Conservation (phyloP, 2,888 invertebrate species). For the Synanthedon formicaeformis region DNA sequence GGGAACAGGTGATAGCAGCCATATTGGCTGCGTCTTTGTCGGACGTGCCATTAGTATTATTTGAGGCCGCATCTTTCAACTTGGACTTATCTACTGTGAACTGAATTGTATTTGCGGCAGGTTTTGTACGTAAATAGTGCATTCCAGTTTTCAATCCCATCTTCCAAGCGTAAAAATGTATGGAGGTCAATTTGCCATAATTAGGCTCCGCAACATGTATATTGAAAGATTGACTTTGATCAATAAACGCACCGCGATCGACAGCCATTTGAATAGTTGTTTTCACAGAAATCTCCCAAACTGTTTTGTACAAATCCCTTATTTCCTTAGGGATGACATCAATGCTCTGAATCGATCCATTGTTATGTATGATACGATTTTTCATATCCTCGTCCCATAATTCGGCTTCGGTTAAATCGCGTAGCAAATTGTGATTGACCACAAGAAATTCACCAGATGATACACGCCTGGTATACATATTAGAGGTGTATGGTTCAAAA, state of each 20-base stretch:
- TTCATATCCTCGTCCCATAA: constrained; percentile 98
- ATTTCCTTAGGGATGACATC: constrained; percentile 86
- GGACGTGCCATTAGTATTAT: constrained; percentile 14
- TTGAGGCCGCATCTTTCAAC: constrained; percentile 20
- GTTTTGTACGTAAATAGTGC: constrained; percentile 97
- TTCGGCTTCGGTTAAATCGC: constrained; percentile 90
- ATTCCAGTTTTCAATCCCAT: constrained; percentile 98
- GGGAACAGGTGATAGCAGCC: constrained; percentile 87
- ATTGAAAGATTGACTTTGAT: constrained; percentile 98
- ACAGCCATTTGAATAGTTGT: constrained; percentile 96
- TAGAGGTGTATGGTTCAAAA: constrained; percentile 97
- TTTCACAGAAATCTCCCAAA: constrained; percentile 97
- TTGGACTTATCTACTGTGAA: constrained; percentile 93
- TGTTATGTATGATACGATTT: constrained; percentile 88
- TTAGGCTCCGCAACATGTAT: constrained; percentile 96
- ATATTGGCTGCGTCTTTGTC: constrained; percentile 64
- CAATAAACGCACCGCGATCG: constrained; percentile 97
- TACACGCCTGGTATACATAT: constrained; percentile 94
- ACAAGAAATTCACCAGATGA: constrained; percentile 96
- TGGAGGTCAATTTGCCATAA: constrained; percentile 93
- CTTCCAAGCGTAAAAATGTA: constrained; percentile 99
- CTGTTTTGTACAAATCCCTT: constrained; percentile 92
- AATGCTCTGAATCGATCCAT: constrained; percentile 94
- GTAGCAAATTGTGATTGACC: constrained; percentile 95
- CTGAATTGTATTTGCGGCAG: constrained; percentile 96